Conservation (phyloP, 2,797 vertebrate species). For the Hybognathus amarus region DNA sequence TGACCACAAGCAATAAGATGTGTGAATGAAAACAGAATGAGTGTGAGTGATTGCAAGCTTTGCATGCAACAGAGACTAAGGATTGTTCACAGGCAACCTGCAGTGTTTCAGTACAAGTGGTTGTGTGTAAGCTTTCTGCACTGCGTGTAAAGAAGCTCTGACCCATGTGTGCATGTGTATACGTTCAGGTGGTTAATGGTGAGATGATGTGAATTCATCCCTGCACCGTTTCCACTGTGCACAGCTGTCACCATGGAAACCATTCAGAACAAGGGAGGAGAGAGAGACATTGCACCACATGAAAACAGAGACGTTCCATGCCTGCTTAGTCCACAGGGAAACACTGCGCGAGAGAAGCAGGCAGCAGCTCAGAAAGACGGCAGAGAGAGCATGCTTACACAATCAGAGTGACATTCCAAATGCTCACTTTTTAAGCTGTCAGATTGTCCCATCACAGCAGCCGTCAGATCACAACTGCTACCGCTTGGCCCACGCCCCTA, state of each 20-base stretch:
- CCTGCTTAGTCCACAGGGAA: conserved; percentile 63
- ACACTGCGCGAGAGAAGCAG: conserved; percentile 40
- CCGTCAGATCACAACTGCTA: conserved; percentile 52
- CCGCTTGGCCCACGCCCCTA: conserved; percentile 25
- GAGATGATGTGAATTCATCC: conserved; percentile 72
- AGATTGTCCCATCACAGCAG: conserved; percentile 56
- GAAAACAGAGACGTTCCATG: conserved; percentile 72
- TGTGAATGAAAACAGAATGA: neutral
- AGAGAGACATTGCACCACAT: conserved; percentile 52
- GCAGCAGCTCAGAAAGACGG: conserved; percentile 13
- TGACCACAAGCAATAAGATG: neutral
- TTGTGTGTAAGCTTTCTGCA: neutral
- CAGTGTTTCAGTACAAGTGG: neutral
- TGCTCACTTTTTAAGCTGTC: conserved; percentile 61
- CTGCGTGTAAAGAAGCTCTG: neutral
- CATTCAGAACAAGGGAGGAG: conserved; percentile 74
- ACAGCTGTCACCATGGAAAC: conserved; percentile 83
- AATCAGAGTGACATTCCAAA: conserved; percentile 63
- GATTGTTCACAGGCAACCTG: neutral
- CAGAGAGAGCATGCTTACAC: neutral
- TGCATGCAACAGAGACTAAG: conserved; percentile 3
- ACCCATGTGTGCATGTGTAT: neutral
- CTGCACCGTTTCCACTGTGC: conserved; percentile 78
- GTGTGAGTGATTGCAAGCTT: conserved; percentile 4
- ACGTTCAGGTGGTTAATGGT: conserved; percentile 70